These are phyloP conservation scores for Uloborus diversus DNA, from an alignment of 1,140 invertebrate genomes.

Conservation along the genomic window DNA sequence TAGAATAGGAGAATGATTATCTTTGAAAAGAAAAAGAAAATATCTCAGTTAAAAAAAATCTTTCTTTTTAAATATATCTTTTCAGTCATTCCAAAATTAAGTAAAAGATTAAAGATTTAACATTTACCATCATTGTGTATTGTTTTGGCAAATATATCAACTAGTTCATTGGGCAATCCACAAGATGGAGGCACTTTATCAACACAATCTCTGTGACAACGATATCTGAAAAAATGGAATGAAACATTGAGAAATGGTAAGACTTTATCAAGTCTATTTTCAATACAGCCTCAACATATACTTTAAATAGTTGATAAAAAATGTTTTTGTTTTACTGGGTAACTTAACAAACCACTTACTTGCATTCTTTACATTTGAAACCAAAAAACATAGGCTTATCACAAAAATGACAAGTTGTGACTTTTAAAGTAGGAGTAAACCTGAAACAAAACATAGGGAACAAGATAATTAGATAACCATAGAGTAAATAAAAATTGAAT, in stretches of 20 bases:
- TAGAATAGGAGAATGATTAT: constrained; percentile 56
- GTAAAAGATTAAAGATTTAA: too few relatives aligned
- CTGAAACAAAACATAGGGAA: constrained; percentile 14
- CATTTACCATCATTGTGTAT: constrained; percentile 59
- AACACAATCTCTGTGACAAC: constrained; percentile 90
- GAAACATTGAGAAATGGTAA: not conserved
- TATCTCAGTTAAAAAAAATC: not conserved
- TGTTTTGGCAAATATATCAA: constrained; percentile 74
- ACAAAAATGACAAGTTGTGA: constrained; percentile 89
- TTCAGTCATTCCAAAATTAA: too few relatives aligned
- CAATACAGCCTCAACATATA: too few relatives aligned
- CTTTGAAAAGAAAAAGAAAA: constrained; percentile 34
- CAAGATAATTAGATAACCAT: too few relatives aligned
- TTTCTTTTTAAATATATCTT: not conserved
- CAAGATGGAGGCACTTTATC: constrained; percentile 90
- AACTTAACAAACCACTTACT: constrained; percentile 66
- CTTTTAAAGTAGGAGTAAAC: constrained; percentile 87
- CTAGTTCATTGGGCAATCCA: constrained; percentile 82
- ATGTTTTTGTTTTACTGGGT: not conserved
- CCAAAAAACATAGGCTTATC: constrained; percentile 91
- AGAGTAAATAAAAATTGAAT: not conserved
- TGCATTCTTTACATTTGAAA: constrained; percentile 93
- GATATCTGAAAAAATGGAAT: constrained; percentile 70
- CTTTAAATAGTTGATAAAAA: not conserved
- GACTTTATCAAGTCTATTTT: too few relatives aligned